These are phyloP conservation scores for Thera britannica DNA, from an alignment of 2,888 invertebrate genomes.

Conservation along the genomic window DNA sequence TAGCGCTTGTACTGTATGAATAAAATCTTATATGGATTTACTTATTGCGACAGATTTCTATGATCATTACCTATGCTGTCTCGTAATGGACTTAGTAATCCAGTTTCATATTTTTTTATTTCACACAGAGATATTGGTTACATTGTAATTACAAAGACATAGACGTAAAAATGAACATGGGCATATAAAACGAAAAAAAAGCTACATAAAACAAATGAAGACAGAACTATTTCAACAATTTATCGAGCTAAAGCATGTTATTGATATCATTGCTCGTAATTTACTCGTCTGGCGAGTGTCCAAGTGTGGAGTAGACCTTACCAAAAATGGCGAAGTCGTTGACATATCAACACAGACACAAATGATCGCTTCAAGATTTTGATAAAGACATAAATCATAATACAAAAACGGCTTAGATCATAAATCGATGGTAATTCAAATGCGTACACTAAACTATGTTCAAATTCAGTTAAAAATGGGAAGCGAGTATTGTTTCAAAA, in stretches of 20 bases:
- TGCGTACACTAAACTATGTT: neutral
- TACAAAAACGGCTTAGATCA: neutral
- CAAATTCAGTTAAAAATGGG: neutral
- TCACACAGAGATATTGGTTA: neutral
- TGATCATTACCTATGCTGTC: neutral
- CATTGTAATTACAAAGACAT: too few species aligned
- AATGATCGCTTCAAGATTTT: constrained; percentile 23
- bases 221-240: constrained; percentile 4
- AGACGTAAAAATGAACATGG: neutral
- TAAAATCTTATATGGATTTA: constrained; percentile 35
- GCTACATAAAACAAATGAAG: neutral
- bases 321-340: constrained; percentile 32
- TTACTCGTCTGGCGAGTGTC: constrained; percentile 32
- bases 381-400: constrained; percentile 17
- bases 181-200: neutral
- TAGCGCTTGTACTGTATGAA: constrained; percentile 24
- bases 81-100: neutral
- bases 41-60: constrained; percentile 26
- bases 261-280: constrained; percentile 28
- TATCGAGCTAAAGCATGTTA: constrained; percentile 26
- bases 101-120: neutral
- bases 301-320: constrained; percentile 35
- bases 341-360: constrained; percentile 31
- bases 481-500: neutral
- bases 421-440: neutral